Base-by-base conservation (phyloP, 1,140 invertebrate genomes). In the Cydia strobilella region DNA sequence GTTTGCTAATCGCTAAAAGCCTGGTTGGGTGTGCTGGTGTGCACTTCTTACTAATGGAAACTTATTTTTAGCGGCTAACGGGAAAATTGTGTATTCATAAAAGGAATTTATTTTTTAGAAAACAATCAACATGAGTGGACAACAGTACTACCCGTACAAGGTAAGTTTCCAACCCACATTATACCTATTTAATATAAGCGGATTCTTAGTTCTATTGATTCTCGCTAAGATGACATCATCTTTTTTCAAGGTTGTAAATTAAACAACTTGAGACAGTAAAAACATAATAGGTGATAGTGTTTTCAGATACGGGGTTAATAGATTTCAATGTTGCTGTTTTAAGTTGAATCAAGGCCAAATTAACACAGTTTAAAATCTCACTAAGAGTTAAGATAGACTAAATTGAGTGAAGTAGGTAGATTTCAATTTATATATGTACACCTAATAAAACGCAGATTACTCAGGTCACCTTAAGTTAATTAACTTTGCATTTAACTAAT, bases 131-230 rank as follows among this genome's bases (percentile, higher is more conserved):
- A 93, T 93, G 93, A 92, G 90, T 80, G 92, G 91, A 79, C 91
- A 93, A 76, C 91, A 93, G 81, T 93, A 93, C 80, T 93, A 93
- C 85, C 93, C 92, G 74, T 93, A 93, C 91, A 93, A 93, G 91
- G 93, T 93, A 81, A 93, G 91, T 85, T 86, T 86, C 81, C 78
- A 82, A 87, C 87, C 86, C 89, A 90, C 89, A 78, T 84, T 83
- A 76, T 80, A 83, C 74, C 73, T 27, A 51, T 62, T 62, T 78
- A 76, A 1, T 48, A 59, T 5, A 23, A 59, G 54, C 20, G 9
- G 54, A 23, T 23, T 77, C 27, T 23, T 20, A 75, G 76, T 80
- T 78, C 77, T 86, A 90, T 88, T 82, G 86, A 87, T 90, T 90
- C 87, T 87, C 82, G 83, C 73, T 20, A 83, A 80, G 86, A 87